Base-by-base conservation (phyloP, 2,888 invertebrate genomes). In the Cynaeus angustus region DNA sequence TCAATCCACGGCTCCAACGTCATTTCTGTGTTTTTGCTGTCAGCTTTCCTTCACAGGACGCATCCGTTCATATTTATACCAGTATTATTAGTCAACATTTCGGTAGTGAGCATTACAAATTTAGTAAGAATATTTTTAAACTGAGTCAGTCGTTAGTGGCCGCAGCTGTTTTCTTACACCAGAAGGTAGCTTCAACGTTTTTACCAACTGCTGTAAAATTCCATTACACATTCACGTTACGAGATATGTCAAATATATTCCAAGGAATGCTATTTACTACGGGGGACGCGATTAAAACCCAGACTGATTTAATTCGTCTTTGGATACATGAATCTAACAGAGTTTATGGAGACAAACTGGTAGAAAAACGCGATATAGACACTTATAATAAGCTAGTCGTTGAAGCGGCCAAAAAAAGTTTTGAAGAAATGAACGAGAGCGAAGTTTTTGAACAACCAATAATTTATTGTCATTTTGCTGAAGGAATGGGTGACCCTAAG, bases 151-250 rank as follows among this genome's bases (percentile, higher is more conserved):
- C 86, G 0, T 78, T 97, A 8, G 91, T 97, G 0, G 85, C 87
- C 9, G 90, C 92, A 0, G 95, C 96, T 0, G 86, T 97, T 4
- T 85, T 87, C 1, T 86, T 97, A 16, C 98, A 98, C 83, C 87
- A 87, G 45, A 94, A 92, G 83, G 89, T 97, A 6, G 86, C 91
- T 0, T 82, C 90, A 1, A 89, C 89, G 0, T 98, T 98, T 86
- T 86, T 98, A 72, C 98, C 98, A 0, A 98, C 98, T 0, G 97
- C 97, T 14, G 88, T 95, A 75, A 98, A 97, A 86, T 98, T 98
- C 83, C 98, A 98, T 84, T 98, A 98, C 81, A 89, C 94, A 69
- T 98, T 97, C 85, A 98, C 97, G 83, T 86, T 98, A 61, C 87
- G 98, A 67, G 98, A 98, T 84, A 87, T 98, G 65, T 94, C 97